A percentile compares a stretch with the other conserved stretches of the same genome.
Conservation (phyloP, 2,113 vertebrate species). For the Urocynchramus pylzowi region DNA sequence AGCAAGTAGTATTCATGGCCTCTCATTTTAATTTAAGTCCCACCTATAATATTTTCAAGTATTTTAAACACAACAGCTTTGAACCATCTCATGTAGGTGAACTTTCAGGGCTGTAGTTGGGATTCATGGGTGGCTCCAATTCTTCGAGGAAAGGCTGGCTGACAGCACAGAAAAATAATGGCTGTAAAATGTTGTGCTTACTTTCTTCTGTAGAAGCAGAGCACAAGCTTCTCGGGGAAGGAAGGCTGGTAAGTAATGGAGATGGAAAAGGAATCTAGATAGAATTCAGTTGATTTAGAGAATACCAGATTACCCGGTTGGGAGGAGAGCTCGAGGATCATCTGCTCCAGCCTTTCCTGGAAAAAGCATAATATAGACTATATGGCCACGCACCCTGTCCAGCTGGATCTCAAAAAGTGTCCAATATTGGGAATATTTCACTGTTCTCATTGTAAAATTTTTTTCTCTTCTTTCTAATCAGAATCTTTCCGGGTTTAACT, state of each 20-base stretch:
- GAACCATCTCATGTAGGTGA: background rate
- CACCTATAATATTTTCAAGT: background rate
- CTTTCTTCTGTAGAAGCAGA: background rate
- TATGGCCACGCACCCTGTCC: background rate
- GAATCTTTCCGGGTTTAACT: background rate
- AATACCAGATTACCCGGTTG: background rate
- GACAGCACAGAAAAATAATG: background rate
- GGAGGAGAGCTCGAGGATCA: background rate
- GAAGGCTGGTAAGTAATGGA: background rate
- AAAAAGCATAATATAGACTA: background rate
- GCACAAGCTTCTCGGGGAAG: background rate
- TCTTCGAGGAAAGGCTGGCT: background rate
- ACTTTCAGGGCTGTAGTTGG: background rate
- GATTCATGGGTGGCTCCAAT: background rate
- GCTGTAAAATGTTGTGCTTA: background rate
- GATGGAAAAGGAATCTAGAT: background rate
- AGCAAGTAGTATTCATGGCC: background rate
- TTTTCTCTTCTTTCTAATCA: background rate
- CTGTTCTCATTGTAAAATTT: background rate
- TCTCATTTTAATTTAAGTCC: background rate
- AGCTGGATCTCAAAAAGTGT: background rate
- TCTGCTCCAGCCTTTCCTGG: background rate
- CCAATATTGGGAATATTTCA: background rate
- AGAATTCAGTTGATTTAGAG: background rate
- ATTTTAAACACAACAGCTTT: background rate